These are phyloP conservation scores for Centroberyx gerrardi DNA, from an alignment of 2,797 vertebrate species.

Conservation along the genomic window DNA sequence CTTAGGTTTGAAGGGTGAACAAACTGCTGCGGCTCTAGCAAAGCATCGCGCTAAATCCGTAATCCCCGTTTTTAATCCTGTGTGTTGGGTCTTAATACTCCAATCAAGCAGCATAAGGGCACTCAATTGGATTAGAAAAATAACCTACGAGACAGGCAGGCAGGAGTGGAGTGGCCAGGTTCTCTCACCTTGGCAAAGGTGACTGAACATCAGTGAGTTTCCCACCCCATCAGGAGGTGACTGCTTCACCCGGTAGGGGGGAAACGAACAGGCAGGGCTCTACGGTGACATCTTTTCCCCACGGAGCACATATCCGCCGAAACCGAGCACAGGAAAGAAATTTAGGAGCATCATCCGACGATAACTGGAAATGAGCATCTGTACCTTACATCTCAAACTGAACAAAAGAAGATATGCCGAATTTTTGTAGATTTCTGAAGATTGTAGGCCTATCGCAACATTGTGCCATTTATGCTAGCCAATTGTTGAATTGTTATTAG, in stretches of 20 bases:
- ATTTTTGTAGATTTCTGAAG: background rate
- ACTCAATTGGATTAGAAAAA: constrained; percentile 73
- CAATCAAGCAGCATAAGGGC: constrained; percentile 68
- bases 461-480: too few species aligned
- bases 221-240: constrained; percentile 42
- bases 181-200: constrained; percentile 64
- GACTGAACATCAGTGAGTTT: constrained; percentile 34
- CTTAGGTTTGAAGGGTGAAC: constrained; percentile 33
- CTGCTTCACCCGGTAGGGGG: constrained; percentile 29
- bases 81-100: constrained; percentile 64
- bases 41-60: constrained; percentile 56
- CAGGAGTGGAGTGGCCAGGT: constrained; percentile 41
- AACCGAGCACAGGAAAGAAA: background rate
- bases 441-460: too few species aligned
- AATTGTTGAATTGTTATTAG: too few species aligned
- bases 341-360: background rate
- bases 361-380: background rate
- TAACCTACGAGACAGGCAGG: constrained; percentile 38
- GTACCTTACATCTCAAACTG: background rate
- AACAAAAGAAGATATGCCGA: background rate
- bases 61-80: constrained; percentile 68
- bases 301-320: background rate
- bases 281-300: background rate
- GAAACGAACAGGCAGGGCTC: background rate
- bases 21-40: constrained; percentile 27